These are phyloP conservation scores for Scomberomorus guttatus DNA, from an alignment of 2,797 vertebrate genomes.

Conservation along the genomic window DNA sequence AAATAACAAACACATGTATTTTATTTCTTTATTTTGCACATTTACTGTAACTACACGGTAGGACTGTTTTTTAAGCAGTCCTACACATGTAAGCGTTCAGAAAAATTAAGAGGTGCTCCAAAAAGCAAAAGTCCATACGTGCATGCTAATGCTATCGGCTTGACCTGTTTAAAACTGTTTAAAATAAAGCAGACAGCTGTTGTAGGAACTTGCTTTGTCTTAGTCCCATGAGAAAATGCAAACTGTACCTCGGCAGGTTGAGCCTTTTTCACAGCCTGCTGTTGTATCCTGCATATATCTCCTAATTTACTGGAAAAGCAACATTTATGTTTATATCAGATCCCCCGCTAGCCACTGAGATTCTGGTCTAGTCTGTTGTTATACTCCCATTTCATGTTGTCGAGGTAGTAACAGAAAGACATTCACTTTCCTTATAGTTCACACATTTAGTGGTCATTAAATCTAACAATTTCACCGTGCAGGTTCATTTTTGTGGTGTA, in stretches of 20 bases:
- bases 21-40: neutral
- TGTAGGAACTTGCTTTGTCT: conserved; percentile 3
- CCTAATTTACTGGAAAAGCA: conserved; percentile 6
- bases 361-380: conserved; percentile 6
- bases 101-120: neutral
- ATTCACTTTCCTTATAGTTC: neutral
- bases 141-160: neutral
- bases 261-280: neutral
- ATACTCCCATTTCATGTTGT: conserved; percentile 7
- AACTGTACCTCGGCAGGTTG: neutral
- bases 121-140: neutral
- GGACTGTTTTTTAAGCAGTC: neutral
- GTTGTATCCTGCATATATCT: neutral
- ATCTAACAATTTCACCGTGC: conserved; percentile 28
- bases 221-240: neutral
- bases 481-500: conserved; percentile 37
- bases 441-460: conserved; percentile 47
- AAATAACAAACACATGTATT: neutral
- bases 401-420: conserved; percentile 10
- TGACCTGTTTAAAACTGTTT: conserved; percentile 15
- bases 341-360: neutral
- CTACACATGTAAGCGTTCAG: neutral
- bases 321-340: conserved; percentile 13
- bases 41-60: neutral
- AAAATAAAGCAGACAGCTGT: conserved; percentile 8